Evolutionary conservation across 2,888 invertebrate genomes (phyloP), one percentile per base, ranked within the genome.

Genomic region (Apotomis capreana): DNA sequence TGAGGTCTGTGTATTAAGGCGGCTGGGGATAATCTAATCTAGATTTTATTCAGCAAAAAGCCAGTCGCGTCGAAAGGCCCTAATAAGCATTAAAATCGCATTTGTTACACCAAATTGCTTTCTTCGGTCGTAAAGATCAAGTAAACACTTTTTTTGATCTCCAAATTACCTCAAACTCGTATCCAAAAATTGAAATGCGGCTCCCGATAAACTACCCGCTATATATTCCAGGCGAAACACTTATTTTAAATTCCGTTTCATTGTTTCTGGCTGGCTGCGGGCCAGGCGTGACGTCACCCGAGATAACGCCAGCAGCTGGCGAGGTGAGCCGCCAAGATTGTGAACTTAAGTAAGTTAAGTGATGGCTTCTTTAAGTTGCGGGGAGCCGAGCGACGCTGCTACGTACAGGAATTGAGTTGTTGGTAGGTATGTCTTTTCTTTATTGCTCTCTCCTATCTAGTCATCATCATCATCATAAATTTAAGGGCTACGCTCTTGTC

Each of bases 241-340:
- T 72, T 72, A 72, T 72, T 72, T 72, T 72, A 72, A 72, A 72
- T 72, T 72, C 71, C 68, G 68, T 71, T 60, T 71, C 71, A 72
- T 72, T 72, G 71, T 72, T 72, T 71, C 55, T 68, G 62, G 62
- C 67, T 72, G 68, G 68, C 71, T 51, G 12, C 4, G 51, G 57
- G 71, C 71, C 71, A 72, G 67, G 57, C 57, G 64, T 51, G 68
- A 71, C 71, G 71, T 71, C 71, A 68, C 62, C 36, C 49, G 46
- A 63, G 67, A 57, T 60, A 54, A 49, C 69, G 69, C 40, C 26
- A 13, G 40, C 15, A 55, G 54, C 54, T 60, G 67, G 49, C 44
- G 70, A 64, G 58, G 70, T 63, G 57, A 36, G 46, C 26, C 49
- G 51, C 58, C 70, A 54, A 60, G 55, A 65, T 70, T 65, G 55